A percentile compares a stretch with the other conserved stretches of the same genome.
Conservation (phyloP, 1,140 invertebrate species). For the Mesaphorura yosii region DNA sequence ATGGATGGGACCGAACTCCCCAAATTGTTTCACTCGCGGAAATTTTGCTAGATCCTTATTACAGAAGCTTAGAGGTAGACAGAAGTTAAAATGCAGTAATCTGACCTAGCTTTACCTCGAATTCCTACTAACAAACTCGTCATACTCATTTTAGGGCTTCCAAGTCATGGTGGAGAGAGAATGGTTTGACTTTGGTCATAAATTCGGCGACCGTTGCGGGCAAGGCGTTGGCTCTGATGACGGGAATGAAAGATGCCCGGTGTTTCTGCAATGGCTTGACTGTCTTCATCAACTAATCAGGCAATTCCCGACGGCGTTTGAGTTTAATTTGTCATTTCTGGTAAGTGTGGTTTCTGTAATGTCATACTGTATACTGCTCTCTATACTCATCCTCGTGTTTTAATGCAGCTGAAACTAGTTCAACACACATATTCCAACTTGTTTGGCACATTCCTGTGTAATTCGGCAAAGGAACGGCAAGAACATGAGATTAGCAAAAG, state of each 20-base stretch:
- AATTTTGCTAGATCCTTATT: slow-evolving; percentile 84
- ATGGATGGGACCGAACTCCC: slow-evolving; percentile 94
- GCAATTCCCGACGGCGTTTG: slow-evolving; percentile 87
- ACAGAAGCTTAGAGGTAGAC: slow-evolving; percentile 72
- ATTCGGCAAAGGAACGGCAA: slow-evolving; percentile 63
- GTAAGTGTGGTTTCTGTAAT: slow-evolving; percentile 57
- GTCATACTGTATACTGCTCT: no score
- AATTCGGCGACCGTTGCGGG: slow-evolving; percentile 89
- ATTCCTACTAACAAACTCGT: no score
- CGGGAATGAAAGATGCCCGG: slow-evolving; percentile 81
- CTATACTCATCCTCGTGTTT: no score
- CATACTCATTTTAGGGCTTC: slow-evolving; percentile 58
- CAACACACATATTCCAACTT: slow-evolving; percentile 91
- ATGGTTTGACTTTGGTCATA: slow-evolving; percentile 94
- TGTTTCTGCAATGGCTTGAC: slow-evolving; percentile 96
- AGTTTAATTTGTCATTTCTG: slow-evolving; percentile 81
- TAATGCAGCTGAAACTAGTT: slow-evolving; percentile 72
- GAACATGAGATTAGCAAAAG: slow-evolving; percentile 52
- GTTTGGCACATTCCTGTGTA: slow-evolving; percentile 94
- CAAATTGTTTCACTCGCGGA: slow-evolving; percentile 84
- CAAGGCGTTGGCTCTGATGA: slow-evolving; percentile 70
- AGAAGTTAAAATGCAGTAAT: background rate
- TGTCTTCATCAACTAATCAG: slow-evolving; percentile 81
- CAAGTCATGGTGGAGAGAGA: slow-evolving; percentile 81
- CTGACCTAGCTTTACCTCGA: no score